Conservation (phyloP, 2,113 vertebrate species). For the Buteo buteo region DNA sequence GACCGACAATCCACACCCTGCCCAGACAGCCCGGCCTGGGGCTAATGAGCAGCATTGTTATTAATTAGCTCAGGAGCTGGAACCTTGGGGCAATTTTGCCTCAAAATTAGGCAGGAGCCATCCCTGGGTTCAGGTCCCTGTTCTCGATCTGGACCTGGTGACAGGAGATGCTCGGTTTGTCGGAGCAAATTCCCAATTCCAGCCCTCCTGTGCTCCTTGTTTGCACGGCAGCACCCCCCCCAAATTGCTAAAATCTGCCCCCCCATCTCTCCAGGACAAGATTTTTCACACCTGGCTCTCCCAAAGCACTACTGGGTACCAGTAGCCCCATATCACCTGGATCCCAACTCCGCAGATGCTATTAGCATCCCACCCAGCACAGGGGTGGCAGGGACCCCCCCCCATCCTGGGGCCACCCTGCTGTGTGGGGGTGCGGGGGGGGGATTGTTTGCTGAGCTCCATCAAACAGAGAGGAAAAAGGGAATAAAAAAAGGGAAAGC, state of each 20-base stretch:
- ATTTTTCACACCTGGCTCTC: background rate
- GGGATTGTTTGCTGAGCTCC: background rate
- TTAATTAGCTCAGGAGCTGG: constrained; percentile 21
- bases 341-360: background rate
- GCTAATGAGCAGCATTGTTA: constrained; percentile 42
- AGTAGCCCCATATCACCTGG: background rate
- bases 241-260: accelerated
- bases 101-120: background rate
- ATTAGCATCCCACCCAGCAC: background rate
- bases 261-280: background rate
- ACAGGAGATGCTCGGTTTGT: accelerated
- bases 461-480: background rate
- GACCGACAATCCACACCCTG: constrained; percentile 31
- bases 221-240: too few relatives aligned
- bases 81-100: background rate
- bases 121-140: background rate
- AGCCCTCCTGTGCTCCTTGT: background rate
- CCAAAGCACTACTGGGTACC: background rate
- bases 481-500: constrained; percentile 12
- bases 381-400: too few relatives aligned
- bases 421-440: accelerated
- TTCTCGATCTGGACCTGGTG: accelerated
- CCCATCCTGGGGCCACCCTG: background rate
- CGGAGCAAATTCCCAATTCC: accelerated
- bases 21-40: background rate